Evolutionary conservation across 2,797 vertebrate species (phyloP), one percentile per base, ranked within the genome.

Genomic region (Remorina albescens): DNA sequence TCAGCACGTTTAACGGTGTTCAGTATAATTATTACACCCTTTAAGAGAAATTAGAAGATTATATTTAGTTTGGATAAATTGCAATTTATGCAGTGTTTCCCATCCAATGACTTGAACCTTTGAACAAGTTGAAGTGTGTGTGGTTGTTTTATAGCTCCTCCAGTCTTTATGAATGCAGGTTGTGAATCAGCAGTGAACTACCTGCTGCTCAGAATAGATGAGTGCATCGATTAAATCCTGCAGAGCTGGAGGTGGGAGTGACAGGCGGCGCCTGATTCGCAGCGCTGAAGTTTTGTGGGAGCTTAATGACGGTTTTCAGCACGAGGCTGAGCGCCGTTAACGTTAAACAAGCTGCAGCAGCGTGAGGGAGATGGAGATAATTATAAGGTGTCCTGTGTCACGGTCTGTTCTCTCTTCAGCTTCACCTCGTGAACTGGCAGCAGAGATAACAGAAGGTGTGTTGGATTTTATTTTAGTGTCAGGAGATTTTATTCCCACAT

Each of bases 261-360:
- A 81, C 63, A 67, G 51, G 63, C 54, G 54, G 75, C 58, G 75
- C 65, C 44, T 86, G 68, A 26, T 23, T 58, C 25, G 9, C 2
- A 12, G 64, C 55, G 25, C 62, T 74, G 42, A 49, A 57, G 56
- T 64, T 61, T 54, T 56, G 42, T 39, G 67, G 67, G 50, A 74
- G 66, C 71, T 82, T 87, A 89, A 89, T 89, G 80, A 86, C 67
- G 66, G 82, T 70, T 67, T 82, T 78, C 16, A 75, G 46, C 68
- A 59, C 63, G 80, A 46, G 32, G 74, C 80, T 78, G 67, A 82
- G 62, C 11, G 8, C 39, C 49, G 70, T 71, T 71, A 50, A 73
- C 57, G 60, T 71, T 77, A 63, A 87, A 37, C 55, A 69, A 80
- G 59, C 71, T 71, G 73, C 65, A 70, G 64, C 60, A 46, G 59